Evolutionary conservation across 2,888 invertebrate genomes (phyloP), one percentile per base, ranked within the genome.

Genomic region (Drosophila rubida): DNA sequence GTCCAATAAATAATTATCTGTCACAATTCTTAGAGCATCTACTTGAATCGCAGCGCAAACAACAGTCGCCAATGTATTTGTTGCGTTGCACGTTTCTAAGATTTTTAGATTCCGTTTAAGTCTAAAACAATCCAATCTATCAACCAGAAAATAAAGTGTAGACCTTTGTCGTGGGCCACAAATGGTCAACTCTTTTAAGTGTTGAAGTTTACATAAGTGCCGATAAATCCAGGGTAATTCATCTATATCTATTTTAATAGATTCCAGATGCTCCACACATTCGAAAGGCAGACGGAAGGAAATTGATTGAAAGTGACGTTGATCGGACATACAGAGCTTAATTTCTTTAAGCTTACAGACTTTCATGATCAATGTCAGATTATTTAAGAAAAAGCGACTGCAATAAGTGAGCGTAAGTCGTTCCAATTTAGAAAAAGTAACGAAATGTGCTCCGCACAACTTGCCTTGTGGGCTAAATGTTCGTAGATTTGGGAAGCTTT

Each of bases 391-490:
- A 32, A 82, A 71, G 1, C 32, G 7, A 0, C 19, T 32, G 27
- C 87, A 84, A 39, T 69, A 69, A n/a, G 80, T 61, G 0, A 82
- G 9, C 0, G 73, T 84, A 3, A 84, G 58, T 4, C 68, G 49
- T 37, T 84, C 76, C 49, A 84, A 51, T 4, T 50, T 14, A 0
- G 37, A 19, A 9, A 82, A 67, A 6, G 59, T 59, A 0, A 25
- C 8, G 35, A 84, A 72, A 35, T 62, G 19, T 13, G 22, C 30
- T 4, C 83, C 83, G 0, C 74, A 62, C 13, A 85, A 82, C 4
- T 25, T 39, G 4, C 83, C 83, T 5, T 78, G 63, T 0, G 83
- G 83, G 54, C 87, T 87, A 0, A 84, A 82, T 1, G 68, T 69
- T 27, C 11, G 69, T 4, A 84, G 6, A 55, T 72, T 80, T 11